A percentile compares a stretch with the other conserved stretches of the same genome.
Conservation (phyloP, 2,797 vertebrate species). For the Scyliorhinus canicula region DNA sequence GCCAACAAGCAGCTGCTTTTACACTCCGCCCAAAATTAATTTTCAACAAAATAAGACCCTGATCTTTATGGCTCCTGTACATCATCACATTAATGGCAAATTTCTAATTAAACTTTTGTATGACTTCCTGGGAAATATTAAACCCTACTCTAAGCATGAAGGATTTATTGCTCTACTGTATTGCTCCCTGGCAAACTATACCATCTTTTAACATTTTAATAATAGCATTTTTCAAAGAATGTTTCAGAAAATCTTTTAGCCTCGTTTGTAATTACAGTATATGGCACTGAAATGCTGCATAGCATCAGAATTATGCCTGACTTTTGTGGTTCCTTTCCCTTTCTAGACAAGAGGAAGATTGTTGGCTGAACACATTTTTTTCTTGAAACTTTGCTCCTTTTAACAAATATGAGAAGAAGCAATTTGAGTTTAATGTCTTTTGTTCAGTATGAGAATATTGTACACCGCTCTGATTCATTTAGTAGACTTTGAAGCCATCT, state of each 20-base stretch:
- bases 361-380: not conserved
- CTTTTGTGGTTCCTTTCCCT: not conserved
- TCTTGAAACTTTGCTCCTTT: not conserved
- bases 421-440: not conserved
- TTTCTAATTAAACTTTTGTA: not conserved
- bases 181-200: not conserved
- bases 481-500: slow-evolving; percentile 34
- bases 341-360: not conserved
- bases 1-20: not conserved
- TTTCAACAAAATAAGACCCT: not conserved
- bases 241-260: not conserved
- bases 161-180: not conserved
- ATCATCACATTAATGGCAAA: not conserved
- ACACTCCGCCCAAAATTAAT: not conserved
- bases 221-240: not conserved
- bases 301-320: not conserved
- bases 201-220: not conserved
- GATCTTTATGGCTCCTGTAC: not conserved
- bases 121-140: not conserved
- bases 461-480: slow-evolving; percentile 14
- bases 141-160: not conserved
- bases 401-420: not conserved
- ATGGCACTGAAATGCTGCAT: not conserved
- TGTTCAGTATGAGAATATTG: not conserved
- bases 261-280: not conserved